These are phyloP conservation scores for Psettodes erumei DNA, from an alignment of 2,113 vertebrate species.

Conservation along the genomic window DNA sequence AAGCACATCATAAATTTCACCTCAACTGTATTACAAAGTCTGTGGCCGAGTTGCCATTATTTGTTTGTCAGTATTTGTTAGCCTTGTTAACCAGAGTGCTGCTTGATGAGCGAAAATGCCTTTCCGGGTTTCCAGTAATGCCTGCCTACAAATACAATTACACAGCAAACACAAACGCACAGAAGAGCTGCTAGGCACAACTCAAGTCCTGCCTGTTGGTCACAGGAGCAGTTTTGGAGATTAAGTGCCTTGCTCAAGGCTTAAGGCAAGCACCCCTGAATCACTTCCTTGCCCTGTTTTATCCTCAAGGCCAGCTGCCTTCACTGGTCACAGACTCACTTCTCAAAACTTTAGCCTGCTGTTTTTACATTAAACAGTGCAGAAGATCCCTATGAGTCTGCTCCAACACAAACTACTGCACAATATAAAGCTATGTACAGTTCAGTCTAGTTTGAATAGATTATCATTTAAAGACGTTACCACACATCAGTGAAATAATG, in stretches of 20 bases:
- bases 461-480: background rate
- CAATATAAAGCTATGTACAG: background rate
- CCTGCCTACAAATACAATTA: background rate
- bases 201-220: slow-evolving; percentile 1
- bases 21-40: no score
- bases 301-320: background rate
- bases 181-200: background rate
- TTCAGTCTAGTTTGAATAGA: background rate
- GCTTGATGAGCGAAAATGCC: background rate
- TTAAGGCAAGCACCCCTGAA: background rate
- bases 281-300: background rate
- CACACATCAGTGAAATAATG: background rate
- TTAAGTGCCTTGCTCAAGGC: slow-evolving; percentile 18
- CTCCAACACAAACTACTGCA: background rate
- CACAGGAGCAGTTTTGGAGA: background rate
- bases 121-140: background rate
- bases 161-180: slow-evolving; percentile 1
- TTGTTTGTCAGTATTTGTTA: no score
- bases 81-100: background rate
- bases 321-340: background rate
- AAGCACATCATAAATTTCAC: background rate
- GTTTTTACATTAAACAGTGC: slow-evolving; percentile 4
- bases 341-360: background rate
- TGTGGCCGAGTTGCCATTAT: background rate
- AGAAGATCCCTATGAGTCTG: background rate